These are phyloP conservation scores for Alloscopus bannaensis DNA, from an alignment of 2,888 invertebrate genomes.

Conservation along the genomic window DNA sequence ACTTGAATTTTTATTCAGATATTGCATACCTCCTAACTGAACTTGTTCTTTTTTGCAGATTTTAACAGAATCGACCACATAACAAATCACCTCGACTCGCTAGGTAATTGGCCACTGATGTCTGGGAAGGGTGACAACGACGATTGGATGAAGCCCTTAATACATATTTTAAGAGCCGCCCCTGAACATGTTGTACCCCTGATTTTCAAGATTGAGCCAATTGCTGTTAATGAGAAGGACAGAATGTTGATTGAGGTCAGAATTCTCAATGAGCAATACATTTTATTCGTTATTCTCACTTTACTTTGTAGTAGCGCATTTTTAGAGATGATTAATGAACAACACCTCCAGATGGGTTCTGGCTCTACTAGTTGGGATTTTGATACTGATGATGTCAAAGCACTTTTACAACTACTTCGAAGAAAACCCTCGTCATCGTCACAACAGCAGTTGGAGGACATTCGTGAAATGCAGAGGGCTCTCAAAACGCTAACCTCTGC, in stretches of 20 bases:
- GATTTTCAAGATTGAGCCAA: constrained; percentile 33
- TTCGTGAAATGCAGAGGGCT: constrained; percentile 27
- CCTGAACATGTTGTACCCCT: constrained; percentile 39
- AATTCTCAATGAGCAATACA: background rate
- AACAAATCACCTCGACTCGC: constrained; percentile 16
- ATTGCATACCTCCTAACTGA: too few relatives aligned
- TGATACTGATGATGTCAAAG: constrained; percentile 20
- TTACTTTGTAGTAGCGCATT: background rate
- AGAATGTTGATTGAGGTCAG: constrained; percentile 29
- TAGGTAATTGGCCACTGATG: constrained; percentile 49
- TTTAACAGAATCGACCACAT: constrained; percentile 20
- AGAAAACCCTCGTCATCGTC: background rate
- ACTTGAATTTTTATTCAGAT: too few relatives aligned
- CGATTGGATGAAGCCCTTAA: constrained; percentile 20
- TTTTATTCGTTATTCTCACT: background rate
- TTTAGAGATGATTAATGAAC: background rate
- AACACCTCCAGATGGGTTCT: constrained; percentile 29
- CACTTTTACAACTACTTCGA: constrained; percentile 20
- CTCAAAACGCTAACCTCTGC: background rate
- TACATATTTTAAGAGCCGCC: constrained; percentile 17
- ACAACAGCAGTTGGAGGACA: background rate
- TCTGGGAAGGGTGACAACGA: background rate
- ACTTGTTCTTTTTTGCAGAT: constrained; percentile 7
- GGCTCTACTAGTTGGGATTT: constrained; percentile 19
- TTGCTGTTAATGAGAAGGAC: constrained; percentile 5